A percentile compares a stretch with the other conserved stretches of the same genome.
Evolutionary conservation across 2,888 invertebrate genomes (phyloP).

Genomic region (Cephus pulcher): DNA sequence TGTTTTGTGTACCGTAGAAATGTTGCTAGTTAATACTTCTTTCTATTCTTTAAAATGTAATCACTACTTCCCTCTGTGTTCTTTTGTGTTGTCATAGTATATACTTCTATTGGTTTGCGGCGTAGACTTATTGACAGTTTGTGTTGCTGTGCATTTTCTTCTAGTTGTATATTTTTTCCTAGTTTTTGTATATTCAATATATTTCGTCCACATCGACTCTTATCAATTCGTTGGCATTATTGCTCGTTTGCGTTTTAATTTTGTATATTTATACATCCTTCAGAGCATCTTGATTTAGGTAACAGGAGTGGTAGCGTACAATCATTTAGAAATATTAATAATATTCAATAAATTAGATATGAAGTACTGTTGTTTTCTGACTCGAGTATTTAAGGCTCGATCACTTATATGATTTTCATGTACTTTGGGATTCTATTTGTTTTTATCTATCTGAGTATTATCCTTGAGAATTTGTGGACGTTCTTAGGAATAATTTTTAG

Average conservation of each 20-base stretch:
- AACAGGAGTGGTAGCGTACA: background rate
- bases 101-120: background rate
- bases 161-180: background rate
- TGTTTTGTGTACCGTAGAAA: constrained; percentile 1
- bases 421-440: background rate
- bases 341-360: background rate
- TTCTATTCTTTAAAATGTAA: background rate
- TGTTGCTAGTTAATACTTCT: background rate
- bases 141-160: background rate
- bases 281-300: background rate
- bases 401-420: background rate
- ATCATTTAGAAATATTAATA: background rate
- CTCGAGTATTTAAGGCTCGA: background rate
- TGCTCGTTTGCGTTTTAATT: background rate
- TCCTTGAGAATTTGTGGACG: background rate
- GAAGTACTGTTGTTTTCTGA: background rate
- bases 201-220: background rate
- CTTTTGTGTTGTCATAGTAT: background rate
- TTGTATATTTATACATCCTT: background rate
- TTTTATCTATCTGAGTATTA: background rate
- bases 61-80: background rate
- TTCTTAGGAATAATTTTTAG: background rate
- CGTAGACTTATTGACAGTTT: background rate
- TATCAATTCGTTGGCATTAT: background rate
- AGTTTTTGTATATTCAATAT: background rate